Percentiles rank a stretch among this genome's conserved stretches.
Evolutionary conservation across 2,888 invertebrate genomes (phyloP).

Genomic region (Andrena bucephala): DNA sequence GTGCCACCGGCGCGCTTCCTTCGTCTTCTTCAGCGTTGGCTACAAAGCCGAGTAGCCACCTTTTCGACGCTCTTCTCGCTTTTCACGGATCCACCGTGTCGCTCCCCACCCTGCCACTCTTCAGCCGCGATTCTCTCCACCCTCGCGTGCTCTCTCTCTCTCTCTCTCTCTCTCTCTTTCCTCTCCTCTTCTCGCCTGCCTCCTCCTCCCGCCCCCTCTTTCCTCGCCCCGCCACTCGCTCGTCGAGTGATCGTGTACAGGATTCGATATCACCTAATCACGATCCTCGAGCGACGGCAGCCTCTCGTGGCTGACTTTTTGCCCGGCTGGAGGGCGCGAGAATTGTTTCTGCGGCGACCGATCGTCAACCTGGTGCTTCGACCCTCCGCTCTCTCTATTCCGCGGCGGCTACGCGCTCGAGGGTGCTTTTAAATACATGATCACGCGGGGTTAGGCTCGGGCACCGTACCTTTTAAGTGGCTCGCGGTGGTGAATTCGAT

Average conservation of each 20-base stretch:
- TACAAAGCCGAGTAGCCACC: constrained; percentile 63
- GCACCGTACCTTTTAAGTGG: neutral
- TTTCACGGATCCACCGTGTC: constrained; percentile 57
- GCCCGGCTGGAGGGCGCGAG: constrained; percentile 11
- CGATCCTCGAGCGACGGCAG: constrained; percentile 42
- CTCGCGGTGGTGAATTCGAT: neutral
- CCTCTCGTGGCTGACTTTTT: constrained; percentile 36
- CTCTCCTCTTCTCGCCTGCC: neutral
- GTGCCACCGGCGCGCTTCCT: constrained; percentile 11
- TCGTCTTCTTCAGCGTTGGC: constrained; percentile 56
- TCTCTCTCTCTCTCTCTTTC: neutral
- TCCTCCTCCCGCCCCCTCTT: neutral
- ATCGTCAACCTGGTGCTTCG: neutral
- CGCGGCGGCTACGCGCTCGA: too few species aligned
- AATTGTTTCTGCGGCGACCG: constrained; percentile 46
- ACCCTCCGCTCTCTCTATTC: neutral
- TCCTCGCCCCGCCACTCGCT: constrained; percentile 24
- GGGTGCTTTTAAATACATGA: too few species aligned
- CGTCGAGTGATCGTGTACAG: constrained; percentile 56
- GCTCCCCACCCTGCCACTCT: constrained; percentile 49
- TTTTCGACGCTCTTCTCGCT: constrained; percentile 63
- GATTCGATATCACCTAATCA: constrained; percentile 66
- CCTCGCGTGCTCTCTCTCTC: neutral
- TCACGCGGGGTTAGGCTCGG: too few species aligned
- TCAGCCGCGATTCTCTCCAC: constrained; percentile 30